Conservation (phyloP, 2,888 invertebrate genomes). For the Actias luna region DNA sequence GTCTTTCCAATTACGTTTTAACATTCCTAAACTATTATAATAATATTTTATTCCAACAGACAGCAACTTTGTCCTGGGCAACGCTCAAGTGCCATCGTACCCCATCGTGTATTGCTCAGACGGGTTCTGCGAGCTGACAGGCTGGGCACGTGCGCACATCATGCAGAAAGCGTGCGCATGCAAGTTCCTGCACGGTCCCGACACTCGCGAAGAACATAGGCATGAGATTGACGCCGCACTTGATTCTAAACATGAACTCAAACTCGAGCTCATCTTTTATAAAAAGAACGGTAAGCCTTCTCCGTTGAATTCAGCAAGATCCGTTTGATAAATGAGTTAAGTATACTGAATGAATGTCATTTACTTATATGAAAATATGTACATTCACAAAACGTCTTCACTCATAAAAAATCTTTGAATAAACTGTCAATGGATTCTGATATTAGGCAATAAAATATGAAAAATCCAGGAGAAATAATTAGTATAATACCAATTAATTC, state of each 20-base stretch:
- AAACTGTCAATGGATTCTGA: neutral
- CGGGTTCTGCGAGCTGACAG: conserved; percentile 97
- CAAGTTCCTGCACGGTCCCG: conserved; percentile 95
- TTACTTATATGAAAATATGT: too few species aligned
- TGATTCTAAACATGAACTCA: conserved; percentile 94
- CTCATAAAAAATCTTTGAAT: neutral
- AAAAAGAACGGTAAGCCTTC: conserved; percentile 92
- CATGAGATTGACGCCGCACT: conserved; percentile 94
- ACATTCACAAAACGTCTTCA: too few species aligned
- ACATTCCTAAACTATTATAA: neutral
- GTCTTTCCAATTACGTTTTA: neutral
- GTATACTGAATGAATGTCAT: neutral
- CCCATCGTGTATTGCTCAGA: conserved; percentile 98
- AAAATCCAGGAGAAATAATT: neutral
- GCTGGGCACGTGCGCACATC: conserved; percentile 95
- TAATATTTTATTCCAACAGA: conserved; percentile 80
- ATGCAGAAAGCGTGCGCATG: conserved; percentile 98
- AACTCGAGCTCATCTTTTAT: conserved; percentile 96
- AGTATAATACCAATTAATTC: neutral
- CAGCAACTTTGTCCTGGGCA: conserved; percentile 97
- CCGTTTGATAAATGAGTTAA: neutral
- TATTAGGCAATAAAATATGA: neutral
- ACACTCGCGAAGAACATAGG: conserved; percentile 94
- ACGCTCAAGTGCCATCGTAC: conserved; percentile 95
- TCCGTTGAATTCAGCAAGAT: conserved; percentile 10